A percentile compares a stretch with the other conserved stretches of the same genome.
phyloP scores from a whole-genome alignment of 2,113 vertebrate species.

The Malurus alboscapulatus region DNA sequence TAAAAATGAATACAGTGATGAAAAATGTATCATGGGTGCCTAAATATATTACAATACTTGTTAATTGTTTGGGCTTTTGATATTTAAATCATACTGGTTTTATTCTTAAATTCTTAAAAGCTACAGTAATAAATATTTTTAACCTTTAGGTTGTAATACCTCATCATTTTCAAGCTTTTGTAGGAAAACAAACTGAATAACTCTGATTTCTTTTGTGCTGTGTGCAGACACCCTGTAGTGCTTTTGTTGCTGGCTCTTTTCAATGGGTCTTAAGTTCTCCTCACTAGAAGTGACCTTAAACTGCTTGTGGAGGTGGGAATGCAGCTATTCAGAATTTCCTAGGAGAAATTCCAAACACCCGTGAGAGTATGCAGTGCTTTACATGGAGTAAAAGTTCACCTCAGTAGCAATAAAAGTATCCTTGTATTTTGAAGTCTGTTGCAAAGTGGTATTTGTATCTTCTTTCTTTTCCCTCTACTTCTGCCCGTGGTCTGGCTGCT shows the following conservation, averaged over 20 bases:
- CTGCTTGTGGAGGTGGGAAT: background rate
- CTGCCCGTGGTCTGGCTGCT: background rate
- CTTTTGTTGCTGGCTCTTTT: background rate
- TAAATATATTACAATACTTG: background rate
- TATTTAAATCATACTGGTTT: background rate
- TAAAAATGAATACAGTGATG: conserved; percentile 19
- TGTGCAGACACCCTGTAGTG: background rate
- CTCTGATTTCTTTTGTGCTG: background rate
- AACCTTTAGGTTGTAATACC: background rate
- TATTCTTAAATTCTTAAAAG: background rate
- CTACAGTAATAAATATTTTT: background rate
- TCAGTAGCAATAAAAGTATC: conserved; percentile 14
- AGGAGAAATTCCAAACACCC: conserved; percentile 5
- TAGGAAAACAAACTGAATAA: background rate
- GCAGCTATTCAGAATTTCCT: conserved; percentile 8
- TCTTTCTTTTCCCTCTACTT: background rate
- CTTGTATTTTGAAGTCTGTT: background rate
- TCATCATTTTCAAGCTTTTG: background rate
- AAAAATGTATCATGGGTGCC: background rate
- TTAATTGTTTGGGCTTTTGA: background rate
- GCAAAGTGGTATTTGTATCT: background rate
- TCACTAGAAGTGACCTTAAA: background rate
- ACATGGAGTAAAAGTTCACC: background rate
- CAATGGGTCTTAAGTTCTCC: background rate
- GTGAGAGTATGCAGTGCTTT: background rate